phyloP scores from a whole-genome alignment of 2,888 invertebrate genomes.

The Patella caerulea region DNA sequence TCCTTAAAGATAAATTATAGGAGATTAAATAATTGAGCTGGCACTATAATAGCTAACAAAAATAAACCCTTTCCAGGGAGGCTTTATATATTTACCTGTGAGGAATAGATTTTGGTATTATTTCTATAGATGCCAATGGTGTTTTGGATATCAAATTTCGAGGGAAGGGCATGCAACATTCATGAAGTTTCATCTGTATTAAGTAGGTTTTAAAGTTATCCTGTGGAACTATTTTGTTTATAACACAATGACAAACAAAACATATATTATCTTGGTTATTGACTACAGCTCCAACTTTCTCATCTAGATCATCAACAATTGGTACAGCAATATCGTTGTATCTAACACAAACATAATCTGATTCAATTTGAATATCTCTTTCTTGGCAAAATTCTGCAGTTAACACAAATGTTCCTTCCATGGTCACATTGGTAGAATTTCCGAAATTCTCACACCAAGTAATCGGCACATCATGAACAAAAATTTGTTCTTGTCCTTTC shows the following conservation, averaged over 20 bases:
- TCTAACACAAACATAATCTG: slow-evolving; percentile 61
- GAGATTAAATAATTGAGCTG: too few species aligned
- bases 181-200: slow-evolving; percentile 50
- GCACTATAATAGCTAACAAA: too few species aligned
- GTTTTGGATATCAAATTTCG: slow-evolving; percentile 36
- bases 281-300: slow-evolving; percentile 40
- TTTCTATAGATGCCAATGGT: slow-evolving; percentile 56
- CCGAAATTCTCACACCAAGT: slow-evolving; percentile 45
- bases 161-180: slow-evolving; percentile 56
- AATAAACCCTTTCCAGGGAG: too few species aligned
- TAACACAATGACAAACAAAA: slow-evolving; percentile 64
- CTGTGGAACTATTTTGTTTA: slow-evolving; percentile 40
- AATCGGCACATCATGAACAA: slow-evolving; percentile 56
- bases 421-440: slow-evolving; percentile 17
- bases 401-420: slow-evolving; percentile 41
- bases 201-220: slow-evolving; percentile 27
- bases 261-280: slow-evolving; percentile 46
- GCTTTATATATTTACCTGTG: slow-evolving; percentile 47
- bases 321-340: slow-evolving; percentile 47
- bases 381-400: slow-evolving; percentile 50
- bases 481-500: slow-evolving; percentile 42
- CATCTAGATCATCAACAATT: slow-evolving; percentile 38
- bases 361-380: slow-evolving; percentile 48
- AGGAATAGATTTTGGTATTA: slow-evolving; percentile 54
- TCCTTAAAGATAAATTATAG: too few species aligned